A percentile compares a stretch with the other conserved stretches of the same genome.
phyloP scores from a whole-genome alignment of 1,140 invertebrate species.

The Drosophila orena region DNA sequence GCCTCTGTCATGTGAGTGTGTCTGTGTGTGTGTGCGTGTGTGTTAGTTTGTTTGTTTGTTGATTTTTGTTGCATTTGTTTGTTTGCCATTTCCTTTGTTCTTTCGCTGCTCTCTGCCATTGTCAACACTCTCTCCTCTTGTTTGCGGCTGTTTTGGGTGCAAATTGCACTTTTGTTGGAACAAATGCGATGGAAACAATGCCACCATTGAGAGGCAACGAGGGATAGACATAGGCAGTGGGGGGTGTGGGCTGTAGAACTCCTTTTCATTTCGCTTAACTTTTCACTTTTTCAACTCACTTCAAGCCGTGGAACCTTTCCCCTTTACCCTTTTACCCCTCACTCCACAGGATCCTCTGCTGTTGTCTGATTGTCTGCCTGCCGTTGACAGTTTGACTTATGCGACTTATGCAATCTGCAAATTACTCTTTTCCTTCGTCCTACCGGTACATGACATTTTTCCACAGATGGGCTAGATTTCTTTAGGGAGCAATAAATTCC shows the following conservation, averaged over 20 bases:
- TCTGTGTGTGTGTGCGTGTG: slow-evolving; percentile 13
- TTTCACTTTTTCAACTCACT: slow-evolving; percentile 68
- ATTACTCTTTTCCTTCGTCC: slow-evolving; percentile 47
- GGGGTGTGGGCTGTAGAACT: slow-evolving; percentile 22
- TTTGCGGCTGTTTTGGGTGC: slow-evolving; percentile 71
- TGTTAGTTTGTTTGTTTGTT: slow-evolving; percentile 37
- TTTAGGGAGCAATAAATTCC: too few species aligned
- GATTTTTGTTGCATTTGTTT: slow-evolving; percentile 41
- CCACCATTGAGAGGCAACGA: slow-evolving; percentile 47
- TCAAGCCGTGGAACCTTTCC: slow-evolving; percentile 32
- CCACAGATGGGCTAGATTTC: neutral
- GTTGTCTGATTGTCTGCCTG: slow-evolving; percentile 49
- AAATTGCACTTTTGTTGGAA: slow-evolving; percentile 81
- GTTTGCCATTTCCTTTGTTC: slow-evolving; percentile 61
- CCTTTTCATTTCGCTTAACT: slow-evolving; percentile 74
- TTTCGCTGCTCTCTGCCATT: slow-evolving; percentile 43
- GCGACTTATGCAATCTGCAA: slow-evolving; percentile 63
- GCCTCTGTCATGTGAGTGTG: slow-evolving; percentile 54
- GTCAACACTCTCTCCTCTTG: slow-evolving; percentile 61
- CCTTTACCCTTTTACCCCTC: neutral
- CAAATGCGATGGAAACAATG: slow-evolving; percentile 76
- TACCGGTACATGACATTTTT: neutral
- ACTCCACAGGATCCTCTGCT: slow-evolving; percentile 9
- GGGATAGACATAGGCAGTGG: slow-evolving; percentile 13
- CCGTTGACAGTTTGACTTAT: slow-evolving; percentile 72